Percentiles rank a stretch among this genome's conserved stretches.
Evolutionary conservation across 2,113 vertebrate species (phyloP).

Genomic region (Caranx melampygus): DNA sequence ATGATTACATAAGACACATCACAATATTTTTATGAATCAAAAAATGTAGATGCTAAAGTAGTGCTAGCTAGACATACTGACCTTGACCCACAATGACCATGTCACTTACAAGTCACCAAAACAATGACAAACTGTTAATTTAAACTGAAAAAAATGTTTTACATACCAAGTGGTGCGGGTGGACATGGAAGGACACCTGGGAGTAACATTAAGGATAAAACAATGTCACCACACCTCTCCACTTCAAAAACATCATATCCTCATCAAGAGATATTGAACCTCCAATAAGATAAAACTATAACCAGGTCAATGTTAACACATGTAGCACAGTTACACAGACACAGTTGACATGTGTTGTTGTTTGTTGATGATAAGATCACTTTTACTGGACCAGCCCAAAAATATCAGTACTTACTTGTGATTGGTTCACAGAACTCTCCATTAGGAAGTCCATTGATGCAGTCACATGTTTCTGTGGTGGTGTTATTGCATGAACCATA

Average conservation of each 20-base stretch:
- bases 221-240: background rate
- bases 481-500: slow-evolving; percentile 41
- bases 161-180: slow-evolving; percentile 9
- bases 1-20: too few species aligned
- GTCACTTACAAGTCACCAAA: too few species aligned
- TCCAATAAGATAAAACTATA: background rate
- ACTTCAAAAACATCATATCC: background rate
- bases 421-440: slow-evolving; percentile 55
- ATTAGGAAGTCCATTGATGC: slow-evolving; percentile 57
- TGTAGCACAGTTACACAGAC: too few species aligned
- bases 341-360: too few species aligned
- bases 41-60: too few species aligned
- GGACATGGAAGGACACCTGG: slow-evolving; percentile 8
- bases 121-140: too few species aligned
- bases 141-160: background rate
- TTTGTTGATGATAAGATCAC: too few species aligned
- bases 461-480: slow-evolving; percentile 48
- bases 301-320: background rate
- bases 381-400: background rate
- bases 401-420: slow-evolving; percentile 41
- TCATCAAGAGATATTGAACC: background rate
- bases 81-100: too few species aligned
- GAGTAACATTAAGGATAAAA: slow-evolving; percentile 6
- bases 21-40: too few species aligned
- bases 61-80: too few species aligned